A percentile compares a stretch with the other conserved stretches of the same genome.
Evolutionary conservation across 1,140 invertebrate genomes (phyloP).

Genomic region (Teleopsis dalmanni): DNA sequence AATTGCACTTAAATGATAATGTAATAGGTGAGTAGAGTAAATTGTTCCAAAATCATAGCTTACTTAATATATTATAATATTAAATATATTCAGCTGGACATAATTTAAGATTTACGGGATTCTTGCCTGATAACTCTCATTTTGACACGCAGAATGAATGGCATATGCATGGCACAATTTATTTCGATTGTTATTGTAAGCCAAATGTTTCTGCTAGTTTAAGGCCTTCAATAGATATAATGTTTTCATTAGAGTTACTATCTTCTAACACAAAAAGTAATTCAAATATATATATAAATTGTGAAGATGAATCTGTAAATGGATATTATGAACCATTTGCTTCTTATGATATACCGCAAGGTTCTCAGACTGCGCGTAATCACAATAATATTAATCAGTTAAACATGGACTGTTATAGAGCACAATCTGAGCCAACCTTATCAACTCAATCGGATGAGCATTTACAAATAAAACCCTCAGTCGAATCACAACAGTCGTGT

Average conservation of each 20-base stretch:
- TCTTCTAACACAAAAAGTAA: conserved; percentile 11
- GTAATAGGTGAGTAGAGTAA: conserved; percentile 22
- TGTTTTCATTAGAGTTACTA: conserved; percentile 24
- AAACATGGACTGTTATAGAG: no score
- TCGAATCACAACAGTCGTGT: no score
- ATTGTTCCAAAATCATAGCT: not conserved
- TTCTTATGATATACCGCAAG: no score
- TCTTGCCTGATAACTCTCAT: conserved; percentile 21
- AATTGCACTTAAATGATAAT: conserved; percentile 27
- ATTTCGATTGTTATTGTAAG: conserved; percentile 27
- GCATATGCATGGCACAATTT: conserved; percentile 16
- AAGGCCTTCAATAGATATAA: conserved; percentile 28
- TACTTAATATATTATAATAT: not conserved
- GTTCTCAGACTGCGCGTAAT: no score
- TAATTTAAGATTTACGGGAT: conserved; percentile 27
- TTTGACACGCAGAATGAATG: not conserved
- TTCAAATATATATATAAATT: not conserved
- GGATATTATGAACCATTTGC: no score
- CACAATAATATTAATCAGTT: no score
- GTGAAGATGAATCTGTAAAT: not conserved
- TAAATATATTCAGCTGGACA: conserved; percentile 20
- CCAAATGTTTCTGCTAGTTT: conserved; percentile 18
- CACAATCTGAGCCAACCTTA: no score
- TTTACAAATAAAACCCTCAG: no score
- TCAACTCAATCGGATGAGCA: no score